These are phyloP conservation scores for Hassar affinis DNA, from an alignment of 2,113 vertebrate species.

Conservation along the genomic window DNA sequence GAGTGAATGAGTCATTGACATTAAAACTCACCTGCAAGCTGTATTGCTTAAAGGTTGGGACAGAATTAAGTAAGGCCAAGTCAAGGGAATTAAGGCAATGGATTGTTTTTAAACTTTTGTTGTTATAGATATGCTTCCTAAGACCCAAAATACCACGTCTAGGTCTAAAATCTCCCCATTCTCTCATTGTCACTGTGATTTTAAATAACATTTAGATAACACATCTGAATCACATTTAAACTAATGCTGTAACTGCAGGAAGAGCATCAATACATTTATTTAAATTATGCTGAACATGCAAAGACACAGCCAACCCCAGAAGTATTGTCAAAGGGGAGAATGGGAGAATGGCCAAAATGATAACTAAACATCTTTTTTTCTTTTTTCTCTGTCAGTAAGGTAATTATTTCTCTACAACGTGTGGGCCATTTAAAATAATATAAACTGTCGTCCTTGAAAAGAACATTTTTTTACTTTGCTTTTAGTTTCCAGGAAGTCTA, in stretches of 20 bases:
- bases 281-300: too few species aligned
- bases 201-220: neutral
- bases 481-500: constrained; percentile 6
- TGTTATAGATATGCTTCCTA: neutral
- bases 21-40: constrained; percentile 10
- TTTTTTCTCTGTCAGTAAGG: neutral
- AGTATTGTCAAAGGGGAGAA: neutral
- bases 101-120: neutral
- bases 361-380: neutral
- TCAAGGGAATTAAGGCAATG: neutral
- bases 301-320: neutral
- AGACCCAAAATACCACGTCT: neutral
- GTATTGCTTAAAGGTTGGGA: neutral
- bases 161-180: neutral
- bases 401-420: neutral
- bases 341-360: neutral
- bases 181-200: neutral
- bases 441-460: neutral
- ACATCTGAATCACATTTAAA: neutral
- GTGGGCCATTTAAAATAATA: neutral
- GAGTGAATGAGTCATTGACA: constrained; percentile 13
- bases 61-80: neutral
- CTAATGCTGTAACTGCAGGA: neutral
- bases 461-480: neutral
- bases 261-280: neutral